Evolutionary conservation across 2,113 vertebrate genomes (phyloP), one percentile per base, ranked within the genome.

Genomic region (Excalfactoria chinensis): DNA sequence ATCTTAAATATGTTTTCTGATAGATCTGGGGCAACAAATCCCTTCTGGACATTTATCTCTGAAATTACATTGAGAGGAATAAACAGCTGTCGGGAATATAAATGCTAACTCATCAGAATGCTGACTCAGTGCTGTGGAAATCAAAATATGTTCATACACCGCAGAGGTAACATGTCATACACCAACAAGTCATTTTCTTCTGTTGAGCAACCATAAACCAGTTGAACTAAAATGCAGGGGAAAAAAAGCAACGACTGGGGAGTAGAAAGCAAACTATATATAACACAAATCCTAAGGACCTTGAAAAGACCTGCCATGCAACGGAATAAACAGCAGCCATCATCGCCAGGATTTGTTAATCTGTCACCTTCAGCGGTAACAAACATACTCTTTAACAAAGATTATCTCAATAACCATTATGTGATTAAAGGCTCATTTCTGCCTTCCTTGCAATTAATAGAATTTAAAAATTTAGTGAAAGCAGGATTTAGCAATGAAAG

Each of bases 41-140:
- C 97, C 98, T 98, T 97, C 98, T 97, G 97, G 98, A 97, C 97
- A 97, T 97, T 97, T 97, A 97, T 97, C 97, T 98, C 96, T 94
- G 96, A 95, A 97, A 97, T 97, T 97, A 98, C 96, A 96, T 51
- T 95, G 97, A 97, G 91, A 97, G 96, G 96, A 98, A 97, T 96
- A 98, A 98, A 97, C 97, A 97, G 96, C 96, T 97, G 97, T 97
- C 96, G 91, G 94, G 96, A 96, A 96, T 97, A 94, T 93, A 97
- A 97, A 97, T 96, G 97, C 96, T 94, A 97, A 93, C 96, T 96
- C 96, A 96, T 96, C 95, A 94, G 93, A 97, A 95, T 95, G 96
- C 97, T 97, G 96, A 97, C 91, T 97, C 95, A 97, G 95, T 96
- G 95, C 94, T 89, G 93, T 43, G 84, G 91, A 95, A 93, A 96